Percentiles rank a stretch among this genome's conserved stretches.
Conservation (phyloP, 35 echinoderm and acorn worm genomes). For the Nesometra sesokonis region DNA sequence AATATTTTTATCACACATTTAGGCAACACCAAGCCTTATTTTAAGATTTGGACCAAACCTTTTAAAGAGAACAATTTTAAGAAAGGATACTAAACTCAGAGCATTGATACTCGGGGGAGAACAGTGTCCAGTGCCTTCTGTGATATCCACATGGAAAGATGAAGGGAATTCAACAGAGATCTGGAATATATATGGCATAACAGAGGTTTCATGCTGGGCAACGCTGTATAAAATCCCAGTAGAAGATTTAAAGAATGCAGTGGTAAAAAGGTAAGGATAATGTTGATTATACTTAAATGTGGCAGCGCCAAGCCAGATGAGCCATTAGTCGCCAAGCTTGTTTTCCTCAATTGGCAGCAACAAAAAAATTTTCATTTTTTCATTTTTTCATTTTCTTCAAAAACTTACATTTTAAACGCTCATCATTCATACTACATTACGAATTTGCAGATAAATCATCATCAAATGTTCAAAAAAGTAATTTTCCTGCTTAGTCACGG, state of each 20-base stretch:
- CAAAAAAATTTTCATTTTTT: too few species aligned
- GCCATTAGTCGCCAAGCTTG: too few species aligned
- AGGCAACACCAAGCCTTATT: constrained; percentile 79
- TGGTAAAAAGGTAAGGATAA: neutral
- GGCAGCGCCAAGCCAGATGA: too few species aligned
- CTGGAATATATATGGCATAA: constrained; percentile 92
- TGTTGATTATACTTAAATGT: neutral
- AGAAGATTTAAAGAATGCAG: neutral
- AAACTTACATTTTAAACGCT: too few species aligned
- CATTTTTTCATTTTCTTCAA: too few species aligned
- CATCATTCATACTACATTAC: too few species aligned
- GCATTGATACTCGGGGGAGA: constrained; percentile 78
- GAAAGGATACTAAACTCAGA: constrained; percentile 3
- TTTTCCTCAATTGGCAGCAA: too few species aligned
- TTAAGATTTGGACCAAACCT: constrained; percentile 27
- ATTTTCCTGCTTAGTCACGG: too few species aligned
- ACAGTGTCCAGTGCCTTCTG: constrained; percentile 46
- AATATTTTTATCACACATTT: too few species aligned
- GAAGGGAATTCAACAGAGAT: constrained; percentile 57
- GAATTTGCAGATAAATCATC: too few species aligned
- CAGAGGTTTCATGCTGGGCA: constrained; percentile 91
- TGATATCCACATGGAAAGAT: constrained; percentile 36
- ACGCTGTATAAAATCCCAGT: constrained; percentile 40
- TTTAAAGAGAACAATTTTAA: constrained; percentile 10
- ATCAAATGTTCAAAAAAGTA: too few species aligned